phyloP scores from a whole-genome alignment of 2,113 vertebrate genomes.

The Entosphenus tridentatus region DNA sequence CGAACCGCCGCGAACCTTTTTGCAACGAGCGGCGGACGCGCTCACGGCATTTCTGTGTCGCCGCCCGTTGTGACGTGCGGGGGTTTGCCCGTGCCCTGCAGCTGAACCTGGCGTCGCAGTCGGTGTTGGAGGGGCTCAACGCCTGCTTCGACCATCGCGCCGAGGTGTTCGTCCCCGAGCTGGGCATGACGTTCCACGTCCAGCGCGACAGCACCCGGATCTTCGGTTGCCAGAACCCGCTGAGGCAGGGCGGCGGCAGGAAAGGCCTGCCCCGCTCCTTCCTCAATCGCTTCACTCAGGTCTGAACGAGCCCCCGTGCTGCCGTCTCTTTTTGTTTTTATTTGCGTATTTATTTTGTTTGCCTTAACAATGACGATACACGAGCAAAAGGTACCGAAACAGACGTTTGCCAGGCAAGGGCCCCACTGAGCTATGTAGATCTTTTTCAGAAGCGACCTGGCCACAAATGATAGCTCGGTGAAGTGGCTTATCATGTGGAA shows the following conservation, averaged over 20 bases:
- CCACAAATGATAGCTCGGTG: too few relatives aligned
- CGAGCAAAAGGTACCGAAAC: too few relatives aligned
- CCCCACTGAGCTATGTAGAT: too few relatives aligned
- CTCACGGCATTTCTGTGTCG: too few relatives aligned
- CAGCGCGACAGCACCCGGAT: conserved; percentile 76
- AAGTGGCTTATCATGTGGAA: too few relatives aligned
- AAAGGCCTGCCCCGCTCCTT: conserved; percentile 86
- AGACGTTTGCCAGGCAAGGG: too few relatives aligned
- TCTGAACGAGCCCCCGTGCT: conserved; percentile 13
- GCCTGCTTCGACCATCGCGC: conserved; percentile 92
- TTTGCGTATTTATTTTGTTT: too few relatives aligned
- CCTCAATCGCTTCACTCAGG: conserved; percentile 94
- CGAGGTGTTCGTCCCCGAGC: conserved; percentile 71
- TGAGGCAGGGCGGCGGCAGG: conserved; percentile 74
- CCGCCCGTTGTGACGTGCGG: too few relatives aligned
- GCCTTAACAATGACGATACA: too few relatives aligned
- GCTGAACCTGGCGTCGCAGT: conserved; percentile 91
- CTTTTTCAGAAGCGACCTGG: too few relatives aligned
- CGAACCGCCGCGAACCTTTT: too few relatives aligned
- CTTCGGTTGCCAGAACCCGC: conserved; percentile 89
- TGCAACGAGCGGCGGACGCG: too few relatives aligned
- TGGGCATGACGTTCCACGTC: conserved; percentile 69
- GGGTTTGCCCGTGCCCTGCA: conserved; percentile 13
- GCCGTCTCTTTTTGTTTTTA: not conserved
- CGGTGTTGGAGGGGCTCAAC: conserved; percentile 80